Conservation (phyloP, 2,113 vertebrate species). For the Labrus mixtus region DNA sequence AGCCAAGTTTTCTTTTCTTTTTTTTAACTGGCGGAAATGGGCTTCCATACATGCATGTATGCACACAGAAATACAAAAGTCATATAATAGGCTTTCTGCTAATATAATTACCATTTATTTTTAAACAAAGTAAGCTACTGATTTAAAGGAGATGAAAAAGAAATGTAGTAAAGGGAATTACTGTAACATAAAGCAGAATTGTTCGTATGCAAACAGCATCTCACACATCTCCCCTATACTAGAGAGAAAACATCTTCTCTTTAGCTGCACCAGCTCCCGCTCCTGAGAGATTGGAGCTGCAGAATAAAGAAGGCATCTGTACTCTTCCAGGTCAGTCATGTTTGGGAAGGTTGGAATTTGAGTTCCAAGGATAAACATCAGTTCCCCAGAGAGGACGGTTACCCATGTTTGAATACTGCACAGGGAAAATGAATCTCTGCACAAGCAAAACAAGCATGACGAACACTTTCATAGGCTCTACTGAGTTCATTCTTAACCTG, state of each 20-base stretch:
- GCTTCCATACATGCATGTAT: conserved; percentile 76
- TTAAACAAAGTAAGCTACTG: conserved; percentile 88
- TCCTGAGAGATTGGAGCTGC: conserved; percentile 77
- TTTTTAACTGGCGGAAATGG: too few relatives aligned
- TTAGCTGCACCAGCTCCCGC: conserved; percentile 85
- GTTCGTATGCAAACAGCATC: conserved; percentile 93
- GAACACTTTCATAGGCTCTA: conserved; percentile 60
- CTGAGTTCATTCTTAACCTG: conserved; percentile 69
- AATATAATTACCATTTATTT: conserved; percentile 86
- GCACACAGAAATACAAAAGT: conserved; percentile 53
- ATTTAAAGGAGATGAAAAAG: conserved; percentile 87
- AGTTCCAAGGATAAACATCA: conserved; percentile 84
- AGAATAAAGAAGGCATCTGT: conserved; percentile 83
- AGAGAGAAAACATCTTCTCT: conserved; percentile 75
- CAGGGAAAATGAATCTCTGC: conserved; percentile 72
- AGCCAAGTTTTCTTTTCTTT: too few relatives aligned
- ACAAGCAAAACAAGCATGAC: conserved; percentile 72
- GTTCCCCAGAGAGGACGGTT: conserved; percentile 71
- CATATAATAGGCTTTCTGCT: conserved; percentile 82
- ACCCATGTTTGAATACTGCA: conserved; percentile 76
- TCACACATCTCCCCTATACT: conserved; percentile 85
- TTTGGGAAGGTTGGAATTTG: conserved; percentile 82
- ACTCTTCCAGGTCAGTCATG: conserved; percentile 81
- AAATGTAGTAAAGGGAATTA: conserved; percentile 93
- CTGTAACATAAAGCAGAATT: conserved; percentile 83